Base-by-base conservation (phyloP, 1,140 invertebrate species). In the Bursaphelenchus mucronatus region DNA sequence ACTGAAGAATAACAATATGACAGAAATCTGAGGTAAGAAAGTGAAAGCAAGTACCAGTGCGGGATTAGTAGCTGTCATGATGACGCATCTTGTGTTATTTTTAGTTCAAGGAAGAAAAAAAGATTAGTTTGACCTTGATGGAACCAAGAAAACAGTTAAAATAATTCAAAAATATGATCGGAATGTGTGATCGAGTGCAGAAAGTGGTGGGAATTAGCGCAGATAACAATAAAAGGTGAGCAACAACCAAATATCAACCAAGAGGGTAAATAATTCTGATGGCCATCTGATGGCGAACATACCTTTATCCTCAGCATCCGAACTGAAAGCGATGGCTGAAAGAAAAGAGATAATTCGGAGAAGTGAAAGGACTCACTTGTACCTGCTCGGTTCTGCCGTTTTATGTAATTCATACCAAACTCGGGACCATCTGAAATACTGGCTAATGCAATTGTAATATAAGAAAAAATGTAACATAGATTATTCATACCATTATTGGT, bases 351-450 rank as follows among this genome's bases (percentile, higher is more conserved):
- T 55, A 44, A n/a, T 30, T 55, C 1, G 19, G n/a, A 59, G 45
- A 46, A 13, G 40, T 59, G 52, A 3, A 50, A 11, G 11, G 13
- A 44, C 13, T 59, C 40, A 59, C 57, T 59, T 39, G 57, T 40
- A 11, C 57, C 57, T 13, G 57, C 13, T 11, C 10, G 19, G 41
- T 59, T 44, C 41, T 39, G 41, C 41, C 45, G 41, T 39, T 59
- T 59, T 39, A 59, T 11, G 40, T 59, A 59, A 50, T 59, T 44
- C 11, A 44, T 4, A 39, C 57, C 57, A 39, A 59, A 39, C 13
- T 30, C 11, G n/a, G 57, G 47, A 50, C 40, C 11, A 50, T 43
- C 57, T 30, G 13, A 39, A n/a, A 43, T 44, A 57, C 58, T 9
- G 11, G 11, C 52, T n/a, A 30, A n/a, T 54, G 17, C 9, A 30